A percentile compares a stretch with the other conserved stretches of the same genome.
phyloP scores from a whole-genome alignment of 2,888 invertebrate genomes.

The Seira sanloemensis region DNA sequence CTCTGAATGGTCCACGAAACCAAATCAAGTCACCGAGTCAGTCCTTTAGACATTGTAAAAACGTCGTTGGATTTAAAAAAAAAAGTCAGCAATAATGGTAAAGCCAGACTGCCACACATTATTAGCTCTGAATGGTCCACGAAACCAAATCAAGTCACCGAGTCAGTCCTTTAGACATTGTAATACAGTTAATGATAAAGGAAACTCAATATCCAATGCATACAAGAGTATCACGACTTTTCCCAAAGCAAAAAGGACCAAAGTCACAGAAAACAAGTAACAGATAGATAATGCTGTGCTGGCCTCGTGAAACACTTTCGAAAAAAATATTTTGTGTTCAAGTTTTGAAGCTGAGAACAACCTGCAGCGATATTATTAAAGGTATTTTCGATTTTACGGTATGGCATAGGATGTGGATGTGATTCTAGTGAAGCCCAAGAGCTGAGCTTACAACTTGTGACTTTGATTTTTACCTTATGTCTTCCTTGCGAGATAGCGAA shows the following conservation, averaged over 20 bases:
- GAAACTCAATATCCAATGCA: neutral
- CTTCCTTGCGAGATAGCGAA: neutral
- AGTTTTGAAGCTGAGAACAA: conserved; percentile 26
- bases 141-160: conserved; percentile 35
- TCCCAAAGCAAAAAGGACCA: conserved; percentile 20
- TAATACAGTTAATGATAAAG: neutral
- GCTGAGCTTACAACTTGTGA: neutral
- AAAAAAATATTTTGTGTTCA: conserved; percentile 36
- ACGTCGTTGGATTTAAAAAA: too few relatives aligned
- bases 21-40: conserved; percentile 35
- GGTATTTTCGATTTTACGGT: conserved; percentile 26
- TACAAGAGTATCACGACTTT: conserved; percentile 30
- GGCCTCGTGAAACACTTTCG: conserved; percentile 61
- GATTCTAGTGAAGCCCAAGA: neutral
- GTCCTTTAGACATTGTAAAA: neutral
- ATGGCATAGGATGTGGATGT: too few relatives aligned
- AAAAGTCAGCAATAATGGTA: conserved; percentile 25
- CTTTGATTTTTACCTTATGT: neutral
- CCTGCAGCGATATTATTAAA: conserved; percentile 57
- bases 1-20: conserved; percentile 33
- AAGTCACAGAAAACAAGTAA: conserved; percentile 30
- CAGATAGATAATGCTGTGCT: conserved; percentile 44
- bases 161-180: neutral
- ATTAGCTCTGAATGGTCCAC: conserved; percentile 36
- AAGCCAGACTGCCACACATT: conserved; percentile 26